Conservation (phyloP, 2,797 vertebrate genomes). For the Sylvilagus floridanus region DNA sequence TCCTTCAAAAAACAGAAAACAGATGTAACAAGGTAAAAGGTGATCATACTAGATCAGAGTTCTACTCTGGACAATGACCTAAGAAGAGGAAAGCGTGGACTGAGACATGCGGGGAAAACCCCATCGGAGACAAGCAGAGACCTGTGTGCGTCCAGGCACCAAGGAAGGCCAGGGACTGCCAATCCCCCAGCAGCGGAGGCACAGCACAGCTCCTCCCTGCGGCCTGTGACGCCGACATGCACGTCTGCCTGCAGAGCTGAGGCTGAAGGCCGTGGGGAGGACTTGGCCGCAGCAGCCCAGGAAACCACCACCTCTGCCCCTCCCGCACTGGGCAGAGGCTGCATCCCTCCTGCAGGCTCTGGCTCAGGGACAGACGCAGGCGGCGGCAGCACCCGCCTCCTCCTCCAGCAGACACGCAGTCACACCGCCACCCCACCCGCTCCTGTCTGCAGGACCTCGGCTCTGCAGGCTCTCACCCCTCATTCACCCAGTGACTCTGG, state of each 20-base stretch:
- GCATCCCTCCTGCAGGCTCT: no score
- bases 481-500: not conserved
- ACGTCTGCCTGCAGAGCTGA: not conserved
- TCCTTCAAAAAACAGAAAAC: no score
- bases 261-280: no score
- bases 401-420: no score
- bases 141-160: accelerated
- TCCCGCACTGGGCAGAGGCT: accelerated
- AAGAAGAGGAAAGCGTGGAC: not conserved
- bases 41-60: not conserved
- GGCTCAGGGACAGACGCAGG: no score
- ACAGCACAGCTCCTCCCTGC: accelerated
- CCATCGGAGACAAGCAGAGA: not conserved
- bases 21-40: not conserved
- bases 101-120: not conserved
- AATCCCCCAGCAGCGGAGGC: not conserved
- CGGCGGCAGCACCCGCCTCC: no score
- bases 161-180: not conserved
- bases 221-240: accelerated
- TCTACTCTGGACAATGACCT: not conserved
- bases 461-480: not conserved
- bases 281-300: not conserved
- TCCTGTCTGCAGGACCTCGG: not conserved
- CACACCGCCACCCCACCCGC: not conserved
- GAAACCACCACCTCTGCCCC: not conserved